Evolutionary conservation across 2,797 vertebrate genomes (phyloP), one percentile per base, ranked within the genome.

Genomic region (Hafferia zeledoni): DNA sequence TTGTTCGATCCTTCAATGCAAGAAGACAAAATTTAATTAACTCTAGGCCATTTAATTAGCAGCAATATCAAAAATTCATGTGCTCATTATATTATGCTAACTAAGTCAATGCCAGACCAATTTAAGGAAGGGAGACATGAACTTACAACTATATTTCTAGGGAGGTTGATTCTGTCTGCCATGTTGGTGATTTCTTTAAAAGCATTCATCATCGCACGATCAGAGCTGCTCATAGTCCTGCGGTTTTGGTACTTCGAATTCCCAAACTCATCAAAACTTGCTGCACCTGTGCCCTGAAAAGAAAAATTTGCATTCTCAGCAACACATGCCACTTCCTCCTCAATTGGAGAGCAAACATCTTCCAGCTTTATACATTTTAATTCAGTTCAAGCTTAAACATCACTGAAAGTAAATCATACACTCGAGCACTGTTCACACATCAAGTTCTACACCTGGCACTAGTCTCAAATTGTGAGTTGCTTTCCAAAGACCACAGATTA

Each of bases 231-330:
- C 99, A 99, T 99, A 53, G 99, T 99, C 94, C 99, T 98, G 24
- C 99, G 98, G 96, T 99, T 99, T 88, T 99, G 99, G 95, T 99
- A 99, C 97, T 99, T 99, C 3, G 98, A 99, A 98, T 99, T 99
- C 44, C 99, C 99, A 64, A 99, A 99, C 96, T 99, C 99, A 64
- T 99, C 99, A 96, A 99, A 99, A 96, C 99, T 99, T 46, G 99
- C 99, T 23, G 99, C 98, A 50, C 99, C 99, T 19, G 99, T 99
- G 81, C 99, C 99, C 99, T 99, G 96, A 22, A 93, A 95, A 94
- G 83, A 95, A 93, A 67, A 41, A 33, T 10, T 25, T 83, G 70
- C 69, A 43, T 43, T 5, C 7, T 78, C 69, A 87, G 11, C 59
- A 64, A 70, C 12, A 72, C 23, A 39, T 65, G n/a, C 10, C 72